Percentiles rank a stretch among this genome's conserved stretches.
Conservation (phyloP, 2,113 vertebrate genomes). For the Albula goreensis region DNA sequence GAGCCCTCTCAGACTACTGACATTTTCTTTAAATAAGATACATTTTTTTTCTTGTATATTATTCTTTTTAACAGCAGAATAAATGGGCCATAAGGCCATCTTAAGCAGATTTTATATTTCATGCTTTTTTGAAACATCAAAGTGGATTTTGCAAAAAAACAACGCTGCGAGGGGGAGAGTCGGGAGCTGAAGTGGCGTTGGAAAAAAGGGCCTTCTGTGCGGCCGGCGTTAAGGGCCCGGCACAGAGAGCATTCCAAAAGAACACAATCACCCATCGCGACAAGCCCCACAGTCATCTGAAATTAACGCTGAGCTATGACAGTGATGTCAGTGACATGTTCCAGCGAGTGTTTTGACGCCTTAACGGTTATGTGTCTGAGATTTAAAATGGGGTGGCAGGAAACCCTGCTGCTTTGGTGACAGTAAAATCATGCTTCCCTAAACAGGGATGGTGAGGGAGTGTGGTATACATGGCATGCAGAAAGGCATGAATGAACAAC, state of each 20-base stretch:
- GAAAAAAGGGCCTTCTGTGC: neutral
- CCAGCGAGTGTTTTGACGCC: neutral
- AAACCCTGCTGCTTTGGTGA: neutral
- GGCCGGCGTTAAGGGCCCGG: neutral
- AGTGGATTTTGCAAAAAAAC: conserved; percentile 32
- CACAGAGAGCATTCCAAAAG: neutral
- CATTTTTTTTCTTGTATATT: conserved; percentile 24
- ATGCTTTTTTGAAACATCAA: conserved; percentile 17
- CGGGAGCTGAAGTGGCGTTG: neutral
- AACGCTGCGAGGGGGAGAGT: conserved; percentile 13
- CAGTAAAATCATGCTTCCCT: conserved; percentile 31
- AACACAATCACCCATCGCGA: neutral
- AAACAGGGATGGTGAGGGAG: neutral
- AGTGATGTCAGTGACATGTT: neutral
- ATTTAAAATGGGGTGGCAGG: neutral
- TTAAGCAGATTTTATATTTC: conserved; percentile 30
- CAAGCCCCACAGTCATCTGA: neutral
- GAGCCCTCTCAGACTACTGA: neutral
- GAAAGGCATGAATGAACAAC: conserved; percentile 35
- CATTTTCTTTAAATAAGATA: conserved; percentile 22
- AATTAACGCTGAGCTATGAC: neutral
- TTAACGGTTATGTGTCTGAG: neutral
- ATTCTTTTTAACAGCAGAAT: conserved; percentile 17
- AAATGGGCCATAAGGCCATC: conserved; percentile 22
- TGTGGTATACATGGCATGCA: conserved; percentile 40